Conservation (phyloP, 2,797 vertebrate genomes). For the Anabacerthia variegaticeps region DNA sequence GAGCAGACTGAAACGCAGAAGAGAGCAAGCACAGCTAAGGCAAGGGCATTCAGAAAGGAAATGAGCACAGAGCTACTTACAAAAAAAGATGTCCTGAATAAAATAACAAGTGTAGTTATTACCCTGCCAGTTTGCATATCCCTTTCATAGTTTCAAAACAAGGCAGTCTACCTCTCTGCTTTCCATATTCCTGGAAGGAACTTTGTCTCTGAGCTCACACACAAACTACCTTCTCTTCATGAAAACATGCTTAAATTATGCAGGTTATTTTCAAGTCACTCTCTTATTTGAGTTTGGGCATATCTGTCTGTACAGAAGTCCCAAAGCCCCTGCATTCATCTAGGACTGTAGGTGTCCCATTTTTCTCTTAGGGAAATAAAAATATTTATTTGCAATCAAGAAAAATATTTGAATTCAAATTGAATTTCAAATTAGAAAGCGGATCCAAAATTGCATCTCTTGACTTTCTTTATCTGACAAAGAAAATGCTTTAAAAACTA, state of each 20-base stretch:
- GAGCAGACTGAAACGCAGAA: constrained; percentile 4
- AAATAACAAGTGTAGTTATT: background rate
- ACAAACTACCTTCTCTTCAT: background rate
- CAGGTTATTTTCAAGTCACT: background rate
- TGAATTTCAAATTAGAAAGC: background rate
- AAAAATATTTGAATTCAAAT: background rate
- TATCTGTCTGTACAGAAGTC: background rate
- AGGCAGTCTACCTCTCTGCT: background rate
- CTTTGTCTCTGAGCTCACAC: background rate
- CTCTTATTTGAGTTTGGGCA: background rate
- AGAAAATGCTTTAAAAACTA: background rate
- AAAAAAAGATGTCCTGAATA: background rate
- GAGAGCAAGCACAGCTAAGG: background rate
- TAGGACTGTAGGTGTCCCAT: background rate
- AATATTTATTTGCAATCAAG: background rate
- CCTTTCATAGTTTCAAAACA: background rate
- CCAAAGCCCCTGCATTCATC: background rate
- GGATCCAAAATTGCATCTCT: background rate
- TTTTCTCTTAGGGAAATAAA: background rate
- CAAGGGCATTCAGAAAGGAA: background rate
- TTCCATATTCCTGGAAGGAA: background rate
- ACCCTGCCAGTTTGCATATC: background rate
- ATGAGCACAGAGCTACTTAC: background rate
- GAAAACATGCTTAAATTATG: background rate
- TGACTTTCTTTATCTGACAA: background rate